Evolutionary conservation across 2,113 vertebrate genomes (phyloP).

Genomic region (Antechinus stuartii): DNA sequence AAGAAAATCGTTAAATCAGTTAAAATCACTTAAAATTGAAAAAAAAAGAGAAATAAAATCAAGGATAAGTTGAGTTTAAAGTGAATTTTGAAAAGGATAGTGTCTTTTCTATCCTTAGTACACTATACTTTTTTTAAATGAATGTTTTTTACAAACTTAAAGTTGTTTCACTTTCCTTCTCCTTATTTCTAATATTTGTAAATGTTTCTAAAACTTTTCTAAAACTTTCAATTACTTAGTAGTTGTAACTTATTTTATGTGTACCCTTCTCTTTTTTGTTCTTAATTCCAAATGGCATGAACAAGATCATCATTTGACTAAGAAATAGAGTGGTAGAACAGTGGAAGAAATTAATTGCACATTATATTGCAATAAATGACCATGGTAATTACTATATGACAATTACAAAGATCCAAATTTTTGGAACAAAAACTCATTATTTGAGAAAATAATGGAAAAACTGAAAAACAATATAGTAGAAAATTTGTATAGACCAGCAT

Average conservation of each 20-base stretch:
- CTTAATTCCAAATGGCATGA: constrained; percentile 38
- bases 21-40: too few relatives aligned
- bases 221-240: constrained; percentile 22
- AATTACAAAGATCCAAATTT: too few relatives aligned
- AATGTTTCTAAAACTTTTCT: too few relatives aligned
- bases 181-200: constrained; percentile 46
- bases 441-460: too few relatives aligned
- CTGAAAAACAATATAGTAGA: too few relatives aligned
- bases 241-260: constrained; percentile 1
- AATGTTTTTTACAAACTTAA: constrained; percentile 47
- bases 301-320: not conserved
- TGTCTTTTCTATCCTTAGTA: not conserved
- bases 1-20: too few relatives aligned
- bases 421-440: too few relatives aligned
- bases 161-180: constrained; percentile 49
- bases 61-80: not conserved
- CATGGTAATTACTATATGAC: too few relatives aligned
- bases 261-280: constrained; percentile 27
- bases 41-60: not conserved
- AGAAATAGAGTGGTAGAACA: too few relatives aligned
- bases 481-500: too few relatives aligned
- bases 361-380: too few relatives aligned
- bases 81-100: not conserved
- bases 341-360: too few relatives aligned
- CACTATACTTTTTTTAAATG: not conserved